These are phyloP conservation scores for Kryptopterus vitreolus DNA, from an alignment of 2,797 vertebrate species.

Conservation along the genomic window DNA sequence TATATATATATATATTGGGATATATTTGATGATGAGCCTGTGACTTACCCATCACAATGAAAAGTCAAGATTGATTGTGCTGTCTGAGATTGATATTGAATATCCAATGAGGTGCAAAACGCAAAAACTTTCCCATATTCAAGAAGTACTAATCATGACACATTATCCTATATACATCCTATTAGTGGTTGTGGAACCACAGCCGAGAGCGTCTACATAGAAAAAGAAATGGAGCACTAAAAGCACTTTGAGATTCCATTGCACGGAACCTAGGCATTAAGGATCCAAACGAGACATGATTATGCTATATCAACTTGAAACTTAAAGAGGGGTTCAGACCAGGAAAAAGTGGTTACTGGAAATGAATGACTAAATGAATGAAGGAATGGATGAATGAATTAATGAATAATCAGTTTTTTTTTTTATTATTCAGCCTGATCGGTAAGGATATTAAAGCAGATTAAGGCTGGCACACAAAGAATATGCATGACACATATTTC, in stretches of 20 bases:
- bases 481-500: neutral
- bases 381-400: neutral
- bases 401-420: neutral
- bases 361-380: neutral
- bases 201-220: neutral
- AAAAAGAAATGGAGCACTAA: conserved; percentile 1
- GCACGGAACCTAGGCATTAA: neutral
- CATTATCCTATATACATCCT: conserved; percentile 10
- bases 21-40: neutral
- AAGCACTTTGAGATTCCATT: conserved; percentile 25
- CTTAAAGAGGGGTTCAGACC: neutral
- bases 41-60: neutral
- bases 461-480: neutral
- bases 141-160: conserved; percentile 6
- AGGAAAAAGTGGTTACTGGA: neutral
- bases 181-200: neutral
- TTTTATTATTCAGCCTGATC: neutral
- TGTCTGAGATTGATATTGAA: neutral
- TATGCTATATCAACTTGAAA: neutral
- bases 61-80: neutral
- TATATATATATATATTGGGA: too few species aligned
- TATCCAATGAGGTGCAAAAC: neutral
- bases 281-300: neutral
- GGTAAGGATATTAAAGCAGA: neutral
- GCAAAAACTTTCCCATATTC: neutral